A percentile compares a stretch with the other conserved stretches of the same genome.
Evolutionary conservation across 2,888 invertebrate genomes (phyloP).

Genomic region (Agelastica alni): DNA sequence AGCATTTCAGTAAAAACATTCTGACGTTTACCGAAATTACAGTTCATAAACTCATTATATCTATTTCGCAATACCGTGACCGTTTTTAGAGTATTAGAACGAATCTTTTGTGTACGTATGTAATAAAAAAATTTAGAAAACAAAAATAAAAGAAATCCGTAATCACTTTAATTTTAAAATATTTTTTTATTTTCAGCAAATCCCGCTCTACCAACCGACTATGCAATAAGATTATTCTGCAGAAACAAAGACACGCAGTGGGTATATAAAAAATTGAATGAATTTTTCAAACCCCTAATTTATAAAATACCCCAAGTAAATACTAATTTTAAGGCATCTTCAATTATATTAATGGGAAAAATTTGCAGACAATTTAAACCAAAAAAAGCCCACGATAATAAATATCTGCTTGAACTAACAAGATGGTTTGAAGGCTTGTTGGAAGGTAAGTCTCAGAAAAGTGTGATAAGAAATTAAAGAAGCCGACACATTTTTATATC

Average conservation of each 20-base stretch:
- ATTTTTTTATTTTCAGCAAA: conserved; percentile 39
- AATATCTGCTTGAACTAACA: conserved; percentile 32
- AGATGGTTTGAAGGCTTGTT: conserved; percentile 38
- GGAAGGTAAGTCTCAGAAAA: conserved; percentile 41
- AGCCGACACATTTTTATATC: no score
- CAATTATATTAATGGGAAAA: conserved; percentile 44
- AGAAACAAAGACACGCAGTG: conserved; percentile 54
- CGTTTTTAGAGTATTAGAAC: no score
- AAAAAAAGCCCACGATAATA: conserved; percentile 30
- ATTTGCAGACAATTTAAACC: conserved; percentile 38
- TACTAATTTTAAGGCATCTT: conserved; percentile 45
- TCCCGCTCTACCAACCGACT: conserved; percentile 39
- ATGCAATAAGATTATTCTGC: conserved; percentile 51
- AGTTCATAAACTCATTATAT: no score
- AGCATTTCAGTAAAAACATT: no score
- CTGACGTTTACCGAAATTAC: no score
- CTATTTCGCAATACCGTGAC: no score
- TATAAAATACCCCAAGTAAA: conserved; percentile 37
- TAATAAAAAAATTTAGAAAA: no score
- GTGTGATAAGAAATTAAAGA: no score
- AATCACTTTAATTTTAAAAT: no score
- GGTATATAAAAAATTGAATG: conserved; percentile 52
- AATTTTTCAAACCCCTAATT: conserved; percentile 44
- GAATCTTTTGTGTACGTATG: no score
- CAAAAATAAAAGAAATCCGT: no score